A percentile compares a stretch with the other conserved stretches of the same genome.
These are phyloP conservation scores for Poliocrania exsul DNA, from an alignment of 2,797 vertebrate genomes.

Conservation along the genomic window DNA sequence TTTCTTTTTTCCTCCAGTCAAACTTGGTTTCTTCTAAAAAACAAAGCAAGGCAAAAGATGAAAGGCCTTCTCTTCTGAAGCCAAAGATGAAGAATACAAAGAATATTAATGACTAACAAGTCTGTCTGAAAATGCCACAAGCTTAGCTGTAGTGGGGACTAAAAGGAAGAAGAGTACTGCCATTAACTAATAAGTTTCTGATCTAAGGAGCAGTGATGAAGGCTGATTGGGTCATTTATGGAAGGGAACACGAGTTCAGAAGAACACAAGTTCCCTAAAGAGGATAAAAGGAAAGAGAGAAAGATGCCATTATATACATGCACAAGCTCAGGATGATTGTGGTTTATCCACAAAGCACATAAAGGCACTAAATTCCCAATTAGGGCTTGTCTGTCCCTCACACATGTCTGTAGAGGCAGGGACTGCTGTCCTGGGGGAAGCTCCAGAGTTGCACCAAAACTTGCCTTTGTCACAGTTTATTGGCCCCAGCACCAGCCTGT, in stretches of 20 bases:
- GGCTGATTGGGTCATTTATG: conserved; percentile 8
- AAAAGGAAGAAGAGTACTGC: not conserved
- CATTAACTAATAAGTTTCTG: conserved; percentile 53
- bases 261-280: not conserved
- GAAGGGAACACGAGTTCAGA: not conserved
- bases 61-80: conserved; percentile 57
- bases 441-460: accelerated
- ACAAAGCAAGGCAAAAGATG: conserved; percentile 57
- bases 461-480: not conserved
- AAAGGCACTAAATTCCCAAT: not conserved
- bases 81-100: conserved; percentile 61
- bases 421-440: not conserved
- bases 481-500: accelerated
- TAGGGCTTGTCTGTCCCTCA: not conserved
- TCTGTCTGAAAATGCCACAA: conserved; percentile 22
- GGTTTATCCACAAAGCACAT: not conserved
- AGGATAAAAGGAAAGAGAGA: not conserved
- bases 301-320: not conserved
- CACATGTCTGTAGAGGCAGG: accelerated
- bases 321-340: not conserved
- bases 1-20: conserved; percentile 52
- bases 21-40: conserved; percentile 58
- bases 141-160: not conserved
- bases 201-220: not conserved
- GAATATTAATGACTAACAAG: conserved; percentile 65